Evolutionary conservation across 2,113 vertebrate species (phyloP), one percentile per base, ranked within the genome.

Genomic region (Thunnus thynnus): DNA sequence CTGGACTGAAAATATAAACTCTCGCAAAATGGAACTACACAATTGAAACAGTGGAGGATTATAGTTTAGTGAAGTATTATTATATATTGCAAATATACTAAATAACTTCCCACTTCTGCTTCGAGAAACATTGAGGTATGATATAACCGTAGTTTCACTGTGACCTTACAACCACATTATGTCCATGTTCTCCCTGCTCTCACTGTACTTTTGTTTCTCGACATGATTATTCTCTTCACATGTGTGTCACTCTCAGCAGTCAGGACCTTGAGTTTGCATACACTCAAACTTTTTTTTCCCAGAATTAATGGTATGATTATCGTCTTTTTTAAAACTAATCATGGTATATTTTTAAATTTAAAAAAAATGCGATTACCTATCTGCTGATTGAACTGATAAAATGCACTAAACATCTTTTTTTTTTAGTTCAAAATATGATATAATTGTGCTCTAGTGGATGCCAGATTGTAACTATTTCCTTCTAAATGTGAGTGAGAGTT

Each of bases 51-150:
- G 16, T 4, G 52, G 22, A 30, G 22, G 2, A 44, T 22, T 22
- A 60, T 7, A 17, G 32, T 32, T 1, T 51, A 36, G 22, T 2
- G 3, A 12, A 51, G 20, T 16, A 32, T 0, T 1, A 55, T 3
- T 20, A 4, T 56, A 57, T 44, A 65, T 17, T 22, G 1, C 17
- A 73, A 12, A 22, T 0, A 2, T 12, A 2, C 30, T 18, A 2
- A 69, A 32, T 70, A 51, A 75, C 75, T 78, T 88, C 74, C 46
- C 50, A 78, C 58, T 85, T 86, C 66, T 83, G 48, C 63, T 63
- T 72, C 30, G 63, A 67, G 61, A 68, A 58, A 58, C 32, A 16
- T 0, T 56, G 30, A 64, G 48, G 12, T 47, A 14, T 68, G n/a
- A 11, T 16, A 46, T 25, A 58, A 27, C 54, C 20, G 4, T 47